Base-by-base conservation (phyloP, 2,888 invertebrate species). In the Cataglyphis livida region DNA sequence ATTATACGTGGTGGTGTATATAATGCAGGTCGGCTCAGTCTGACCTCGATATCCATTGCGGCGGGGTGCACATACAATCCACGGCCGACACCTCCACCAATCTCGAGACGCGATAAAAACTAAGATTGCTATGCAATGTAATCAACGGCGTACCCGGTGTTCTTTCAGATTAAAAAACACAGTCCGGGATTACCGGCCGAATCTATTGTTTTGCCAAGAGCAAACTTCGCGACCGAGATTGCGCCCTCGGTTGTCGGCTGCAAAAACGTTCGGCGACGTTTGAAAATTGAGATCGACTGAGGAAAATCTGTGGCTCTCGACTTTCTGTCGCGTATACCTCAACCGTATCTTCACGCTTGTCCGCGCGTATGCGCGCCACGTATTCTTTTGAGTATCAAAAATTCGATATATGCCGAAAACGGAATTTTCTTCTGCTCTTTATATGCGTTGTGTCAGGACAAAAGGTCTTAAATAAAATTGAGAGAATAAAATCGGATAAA, bases 51-150 rank as follows among this genome's bases (percentile, higher is more conserved):
- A 88, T 66, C 51, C 81, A 66, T 68, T 44, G 41, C 32, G 44
- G 51, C 5, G 44, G 62, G 41, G 41, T 15, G 59, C 25, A 59
- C 59, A 10, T 38, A 70, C 54, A 74, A 61, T 3, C 15, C 28
- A 25, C 25, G 25, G 10, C 5, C 57, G 44, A 35, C 85, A 62
- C 82, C 64, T 64, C 64, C 86, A 87, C 89, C 91, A 92, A 92
- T 92, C 89, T 89, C 88, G 85, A 85, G 88, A 87, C 83, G 82
- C 85, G 90, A 90, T 92, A 93, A 93, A 93, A 93, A 93, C 92
- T 90, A 91, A 93, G 93, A 93, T 93, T 93, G 92, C 93, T 91
- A 91, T 92, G 92, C 92, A 91, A 93, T 92, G 93, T 91, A 93
- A 93, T 93, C 93, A 93, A 90, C 90, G 84, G 82, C 61, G 83